Conservation (phyloP, 2,113 vertebrate species). For the Silurus glanis region DNA sequence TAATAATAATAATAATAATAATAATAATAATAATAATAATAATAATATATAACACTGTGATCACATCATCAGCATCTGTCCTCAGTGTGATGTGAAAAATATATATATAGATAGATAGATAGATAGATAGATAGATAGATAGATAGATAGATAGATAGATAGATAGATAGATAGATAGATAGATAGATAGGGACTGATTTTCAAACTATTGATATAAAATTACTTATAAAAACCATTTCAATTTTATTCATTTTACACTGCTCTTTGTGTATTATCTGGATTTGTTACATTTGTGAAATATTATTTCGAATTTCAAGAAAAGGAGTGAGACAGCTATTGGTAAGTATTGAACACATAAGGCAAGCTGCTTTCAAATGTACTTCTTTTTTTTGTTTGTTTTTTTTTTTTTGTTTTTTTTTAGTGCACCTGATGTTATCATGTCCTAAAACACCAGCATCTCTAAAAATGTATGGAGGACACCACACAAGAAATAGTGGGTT, state of each 20-base stretch:
- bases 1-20: no score
- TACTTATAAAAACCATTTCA: neutral
- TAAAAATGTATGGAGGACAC: neutral
- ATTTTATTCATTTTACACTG: neutral
- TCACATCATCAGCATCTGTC: no score
- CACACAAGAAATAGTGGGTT: neutral
- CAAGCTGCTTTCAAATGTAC: neutral
- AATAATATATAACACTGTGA: no score
- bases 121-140: no score
- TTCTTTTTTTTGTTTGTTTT: neutral
- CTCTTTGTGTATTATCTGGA: neutral
- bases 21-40: no score
- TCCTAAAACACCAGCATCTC: neutral
- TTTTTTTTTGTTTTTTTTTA: no score
- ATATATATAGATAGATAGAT: no score
- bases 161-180: no score
- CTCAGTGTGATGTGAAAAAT: no score
- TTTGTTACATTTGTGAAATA: neutral
- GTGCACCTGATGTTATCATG: neutral
- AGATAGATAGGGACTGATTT: neutral
- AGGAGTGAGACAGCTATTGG: constrained; percentile 9
- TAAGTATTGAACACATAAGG: neutral
- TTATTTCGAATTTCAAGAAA: neutral
- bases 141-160: no score
- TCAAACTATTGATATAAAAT: neutral